A percentile compares a stretch with the other conserved stretches of the same genome.
These are phyloP conservation scores for Pantherophis guttatus DNA, from an alignment of 2,113 vertebrate species.

Conservation along the genomic window DNA sequence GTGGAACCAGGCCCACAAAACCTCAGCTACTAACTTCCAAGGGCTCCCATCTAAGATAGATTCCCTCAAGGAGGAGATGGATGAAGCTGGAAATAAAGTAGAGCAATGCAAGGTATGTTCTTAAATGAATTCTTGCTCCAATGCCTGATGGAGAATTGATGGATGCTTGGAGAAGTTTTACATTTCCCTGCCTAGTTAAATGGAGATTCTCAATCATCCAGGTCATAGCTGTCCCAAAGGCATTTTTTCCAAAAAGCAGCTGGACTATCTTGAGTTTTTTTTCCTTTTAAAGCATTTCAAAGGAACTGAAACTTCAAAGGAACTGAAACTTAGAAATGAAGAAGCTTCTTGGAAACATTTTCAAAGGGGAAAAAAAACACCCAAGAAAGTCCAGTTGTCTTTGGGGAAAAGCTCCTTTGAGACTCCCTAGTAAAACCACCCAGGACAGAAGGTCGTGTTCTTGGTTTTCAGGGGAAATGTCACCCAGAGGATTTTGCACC, in stretches of 20 bases:
- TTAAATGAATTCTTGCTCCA: neutral
- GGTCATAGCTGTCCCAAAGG: too few relatives aligned
- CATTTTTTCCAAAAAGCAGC: neutral
- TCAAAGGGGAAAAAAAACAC: neutral
- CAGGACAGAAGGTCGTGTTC: neutral
- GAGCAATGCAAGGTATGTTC: conserved; percentile 93
- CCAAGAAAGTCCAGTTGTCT: neutral
- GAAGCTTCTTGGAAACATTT: neutral
- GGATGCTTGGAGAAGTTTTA: neutral
- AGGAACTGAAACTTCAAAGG: neutral
- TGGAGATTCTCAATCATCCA: neutral
- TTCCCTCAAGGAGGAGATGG: conserved; percentile 95
- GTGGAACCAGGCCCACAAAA: conserved; percentile 97
- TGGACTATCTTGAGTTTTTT: neutral
- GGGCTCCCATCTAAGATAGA: conserved; percentile 96
- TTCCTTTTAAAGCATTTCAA: neutral
- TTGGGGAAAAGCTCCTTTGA: neutral
- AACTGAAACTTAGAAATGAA: neutral
- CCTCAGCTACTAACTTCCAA: conserved; percentile 95
- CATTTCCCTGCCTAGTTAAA: neutral
- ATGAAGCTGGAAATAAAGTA: conserved; percentile 97
- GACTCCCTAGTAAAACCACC: neutral
- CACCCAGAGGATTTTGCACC: neutral
- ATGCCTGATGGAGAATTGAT: neutral
- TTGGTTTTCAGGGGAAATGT: neutral